These are phyloP conservation scores for Caerostris darwini DNA, from an alignment of 1,140 invertebrate genomes.

Conservation along the genomic window DNA sequence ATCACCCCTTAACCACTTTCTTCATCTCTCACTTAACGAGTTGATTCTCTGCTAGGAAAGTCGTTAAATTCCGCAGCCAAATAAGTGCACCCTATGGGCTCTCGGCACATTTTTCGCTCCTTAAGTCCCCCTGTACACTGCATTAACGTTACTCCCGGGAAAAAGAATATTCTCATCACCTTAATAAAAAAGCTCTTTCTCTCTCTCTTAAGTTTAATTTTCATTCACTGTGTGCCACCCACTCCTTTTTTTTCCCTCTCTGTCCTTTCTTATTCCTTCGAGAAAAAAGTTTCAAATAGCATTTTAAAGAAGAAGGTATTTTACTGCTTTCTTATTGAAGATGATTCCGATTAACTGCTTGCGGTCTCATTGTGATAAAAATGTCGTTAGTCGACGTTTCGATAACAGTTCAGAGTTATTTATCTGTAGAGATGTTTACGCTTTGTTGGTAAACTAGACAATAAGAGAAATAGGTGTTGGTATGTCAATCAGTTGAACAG, in stretches of 20 bases:
- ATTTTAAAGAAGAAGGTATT: constrained; percentile 8
- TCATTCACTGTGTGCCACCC: constrained; percentile 35
- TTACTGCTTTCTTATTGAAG: constrained; percentile 72
- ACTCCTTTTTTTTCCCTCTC: background rate
- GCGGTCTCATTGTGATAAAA: background rate
- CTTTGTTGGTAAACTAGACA: background rate
- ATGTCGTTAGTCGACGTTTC: background rate
- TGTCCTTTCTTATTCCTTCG: background rate
- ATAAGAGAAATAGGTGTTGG: background rate
- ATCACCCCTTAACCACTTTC: constrained; percentile 47
- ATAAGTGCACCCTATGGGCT: constrained; percentile 68
- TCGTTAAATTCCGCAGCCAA: constrained; percentile 66
- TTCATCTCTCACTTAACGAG: constrained; percentile 67
- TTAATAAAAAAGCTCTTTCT: constrained; percentile 68
- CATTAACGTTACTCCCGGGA: constrained; percentile 51
- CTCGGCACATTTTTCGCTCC: constrained; percentile 44
- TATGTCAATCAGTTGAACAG: background rate
- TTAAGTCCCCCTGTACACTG: constrained; percentile 33
- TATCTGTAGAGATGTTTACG: background rate
- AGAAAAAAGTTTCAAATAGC: constrained; percentile 47
- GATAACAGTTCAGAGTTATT: too few relatives aligned
- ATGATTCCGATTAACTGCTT: constrained; percentile 48
- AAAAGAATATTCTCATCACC: constrained; percentile 64
- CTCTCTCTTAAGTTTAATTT: constrained; percentile 62
- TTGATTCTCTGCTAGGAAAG: constrained; percentile 58